Conservation (phyloP, 2,797 vertebrate species). For the Sparus aurata region DNA sequence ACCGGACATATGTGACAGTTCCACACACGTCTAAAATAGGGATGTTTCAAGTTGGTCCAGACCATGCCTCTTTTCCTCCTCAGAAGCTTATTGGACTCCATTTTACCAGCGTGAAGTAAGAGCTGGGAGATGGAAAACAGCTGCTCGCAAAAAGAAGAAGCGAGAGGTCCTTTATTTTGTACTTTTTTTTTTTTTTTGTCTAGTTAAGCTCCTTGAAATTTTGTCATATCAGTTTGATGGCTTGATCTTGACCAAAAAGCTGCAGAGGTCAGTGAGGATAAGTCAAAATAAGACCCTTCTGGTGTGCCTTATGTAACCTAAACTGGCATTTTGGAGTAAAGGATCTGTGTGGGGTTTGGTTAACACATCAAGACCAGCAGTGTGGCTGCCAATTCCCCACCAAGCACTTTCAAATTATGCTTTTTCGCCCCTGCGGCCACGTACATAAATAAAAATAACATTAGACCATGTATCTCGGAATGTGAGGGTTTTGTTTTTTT, state of each 20-base stretch:
- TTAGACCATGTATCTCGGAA: conserved; percentile 74
- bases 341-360: conserved; percentile 61
- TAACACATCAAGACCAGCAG: conserved; percentile 66
- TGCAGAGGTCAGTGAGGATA: conserved; percentile 48
- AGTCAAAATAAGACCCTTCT: conserved; percentile 59
- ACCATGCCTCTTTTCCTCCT: conserved; percentile 73
- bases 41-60: conserved; percentile 83
- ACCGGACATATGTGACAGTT: conserved; percentile 65
- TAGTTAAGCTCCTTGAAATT: conserved; percentile 45
- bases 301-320: conserved; percentile 55
- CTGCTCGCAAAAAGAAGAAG: conserved; percentile 66
- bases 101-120: conserved; percentile 83
- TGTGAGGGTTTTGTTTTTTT: conserved; percentile 72
- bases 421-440: conserved; percentile 65
- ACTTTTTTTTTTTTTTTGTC: conserved; percentile 44
- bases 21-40: conserved; percentile 76
- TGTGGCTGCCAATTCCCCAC: conserved; percentile 64
- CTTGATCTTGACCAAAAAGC: conserved; percentile 52
- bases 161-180: conserved; percentile 49
- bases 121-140: conserved; percentile 81
- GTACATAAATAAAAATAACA: conserved; percentile 77
- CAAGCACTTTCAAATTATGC: conserved; percentile 74
- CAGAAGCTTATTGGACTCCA: conserved; percentile 74
- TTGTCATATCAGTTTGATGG: conserved; percentile 63
- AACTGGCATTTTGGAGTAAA: conserved; percentile 34